phyloP scores from a whole-genome alignment of 2,888 invertebrate genomes.

The Cosmia pyralina region DNA sequence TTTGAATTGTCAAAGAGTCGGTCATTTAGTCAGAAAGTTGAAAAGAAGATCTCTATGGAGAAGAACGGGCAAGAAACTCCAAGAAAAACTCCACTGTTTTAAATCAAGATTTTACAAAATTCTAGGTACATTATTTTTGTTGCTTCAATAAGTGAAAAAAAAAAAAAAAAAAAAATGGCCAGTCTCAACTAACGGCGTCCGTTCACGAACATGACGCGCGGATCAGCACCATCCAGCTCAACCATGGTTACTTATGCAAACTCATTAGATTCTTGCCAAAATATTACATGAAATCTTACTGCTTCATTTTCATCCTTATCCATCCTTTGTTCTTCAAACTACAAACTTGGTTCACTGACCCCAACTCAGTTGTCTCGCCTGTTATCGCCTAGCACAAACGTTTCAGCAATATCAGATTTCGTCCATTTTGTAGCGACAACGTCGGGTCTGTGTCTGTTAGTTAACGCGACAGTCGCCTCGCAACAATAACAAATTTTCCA shows the following conservation, averaged over 20 bases:
- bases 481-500: conserved; percentile 70
- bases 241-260: background rate
- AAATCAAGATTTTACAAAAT: too few relatives aligned
- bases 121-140: too few relatives aligned
- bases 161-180: too few relatives aligned
- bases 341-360: conserved; percentile 15
- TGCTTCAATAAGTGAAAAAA: too few relatives aligned
- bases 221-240: too few relatives aligned
- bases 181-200: too few relatives aligned
- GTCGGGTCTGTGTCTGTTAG: conserved; percentile 46
- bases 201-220: too few relatives aligned
- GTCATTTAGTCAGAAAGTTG: too few relatives aligned
- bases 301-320: background rate
- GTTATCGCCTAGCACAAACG: conserved; percentile 31
- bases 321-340: background rate
- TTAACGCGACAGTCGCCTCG: conserved; percentile 42
- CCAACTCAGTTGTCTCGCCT: conserved; percentile 20
- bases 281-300: background rate
- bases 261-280: background rate
- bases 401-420: conserved; percentile 48
- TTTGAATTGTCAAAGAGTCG: too few relatives aligned
- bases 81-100: too few relatives aligned
- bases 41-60: too few relatives aligned
- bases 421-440: conserved; percentile 38
- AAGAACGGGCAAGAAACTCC: too few relatives aligned